Evolutionary conservation across 1,140 invertebrate genomes (phyloP), one percentile per base, ranked within the genome.

Genomic region (Drosophila sp.): DNA sequence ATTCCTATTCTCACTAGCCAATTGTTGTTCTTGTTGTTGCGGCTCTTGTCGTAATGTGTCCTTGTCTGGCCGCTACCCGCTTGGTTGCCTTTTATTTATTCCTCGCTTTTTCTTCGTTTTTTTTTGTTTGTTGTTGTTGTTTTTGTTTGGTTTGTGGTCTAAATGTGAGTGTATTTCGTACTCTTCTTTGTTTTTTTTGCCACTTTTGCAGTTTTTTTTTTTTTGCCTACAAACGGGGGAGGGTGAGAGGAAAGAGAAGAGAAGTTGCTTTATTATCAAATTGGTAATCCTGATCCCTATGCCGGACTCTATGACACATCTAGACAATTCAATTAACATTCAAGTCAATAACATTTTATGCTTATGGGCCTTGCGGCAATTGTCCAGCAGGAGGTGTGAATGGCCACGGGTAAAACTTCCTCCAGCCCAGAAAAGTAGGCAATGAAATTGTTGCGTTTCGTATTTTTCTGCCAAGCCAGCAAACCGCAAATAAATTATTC

Each of bases 301-400:
- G 63, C 17, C 17, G 35, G 56, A 38, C 40, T 47, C n/a, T 32
- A 11, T 30, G 25, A 4, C 29, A 33, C 17, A 33, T 32, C 55
- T 32, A 76, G 73, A 76, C 73, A 76, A 76, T 76, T 76, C 73
- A 76, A 76, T 76, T 76, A 76, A 76, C 73, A 69, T 76, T 50
- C 73, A 32, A 60, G 44, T 55, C 66, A 76, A 76, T 76, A 76
- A 76, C 73, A 44, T 76, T 76, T 76, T 76, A 76, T 69, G 72
- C 25, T n/a, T 62, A 69, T 72, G 68, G 68, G 65, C 55, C 8
- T 27, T 17, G 44, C 35, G 25, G 32, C 17, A 50, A 10, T 47
- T 47, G 44, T 50, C 32, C 30, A 35, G 32, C 32, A 57, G 32
- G 32, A 35, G 30, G 47, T 41, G 55, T 44, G 73, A 38, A 60